Base-by-base conservation (phyloP, 2,797 vertebrate species). In the Malurus splendens region DNA sequence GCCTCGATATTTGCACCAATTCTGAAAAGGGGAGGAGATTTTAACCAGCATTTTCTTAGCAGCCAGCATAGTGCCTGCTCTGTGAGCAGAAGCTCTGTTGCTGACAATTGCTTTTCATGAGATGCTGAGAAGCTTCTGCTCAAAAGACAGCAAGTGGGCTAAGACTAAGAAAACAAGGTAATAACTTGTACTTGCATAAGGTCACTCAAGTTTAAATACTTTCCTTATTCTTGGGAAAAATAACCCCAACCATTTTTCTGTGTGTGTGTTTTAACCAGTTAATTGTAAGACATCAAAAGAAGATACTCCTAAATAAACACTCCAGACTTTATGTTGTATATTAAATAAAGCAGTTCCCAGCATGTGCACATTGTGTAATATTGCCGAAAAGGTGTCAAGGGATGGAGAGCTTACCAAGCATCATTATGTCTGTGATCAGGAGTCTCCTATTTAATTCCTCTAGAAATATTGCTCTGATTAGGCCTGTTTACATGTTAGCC, bases 401-500 rank as follows among this genome's bases (percentile, higher is more conserved):
- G 38, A 72, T 39, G 13, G 44, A 72, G 27, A 85, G 56, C 27
- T 14, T 74, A 62, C 44, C 39, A 71, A 77, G 16, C 16, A 47
- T 71, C 15, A 4, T 75, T 75, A 72, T 33, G 38, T 48, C 62
- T 41, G 33, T 80, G 68, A 91, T 67, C 36, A 91, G 17, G 10
- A 13, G 1, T 72, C 19, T 62, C 7, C 14, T 77, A 14, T 87
- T 54, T 76, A 73, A 87, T 90, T 62, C 72, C 41, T 65, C 45
- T 47, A 61, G 38, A 91, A 91, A 52, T 45, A 50, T 18, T 83
- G 48, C 66, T 70, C 66, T 91, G 90, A 78, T 81, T 92, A 83
- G 59, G 59, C 38, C 73, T 92, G 52, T 72, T 92, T 90, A 83
- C 56, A 27, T 32, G 23, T 81, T 91, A 90, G 19, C 36, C 48